Percentiles rank a stretch among this genome's conserved stretches.
Conservation (phyloP, 2,888 invertebrate genomes). For the Stenurella melanura region DNA sequence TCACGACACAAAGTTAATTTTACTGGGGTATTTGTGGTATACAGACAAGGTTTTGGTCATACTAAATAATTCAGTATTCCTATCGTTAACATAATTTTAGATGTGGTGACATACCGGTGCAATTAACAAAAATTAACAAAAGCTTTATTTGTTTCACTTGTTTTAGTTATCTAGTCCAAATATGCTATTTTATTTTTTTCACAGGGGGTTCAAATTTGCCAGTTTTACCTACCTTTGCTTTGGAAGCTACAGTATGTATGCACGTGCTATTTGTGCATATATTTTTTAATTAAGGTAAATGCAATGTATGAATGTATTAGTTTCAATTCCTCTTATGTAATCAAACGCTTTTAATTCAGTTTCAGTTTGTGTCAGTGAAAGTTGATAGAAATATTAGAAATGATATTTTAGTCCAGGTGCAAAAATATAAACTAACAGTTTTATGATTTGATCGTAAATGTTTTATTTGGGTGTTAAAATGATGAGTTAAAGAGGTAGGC, state of each 20-base stretch:
- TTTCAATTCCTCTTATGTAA: background rate
- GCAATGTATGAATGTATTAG: background rate
- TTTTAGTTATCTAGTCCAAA: background rate
- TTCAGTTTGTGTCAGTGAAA: background rate
- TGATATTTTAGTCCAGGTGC: too few species aligned
- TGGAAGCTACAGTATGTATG: constrained; percentile 27
- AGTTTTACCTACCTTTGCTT: constrained; percentile 10
- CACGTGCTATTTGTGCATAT: background rate
- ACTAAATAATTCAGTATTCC: too few species aligned
- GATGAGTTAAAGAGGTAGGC: too few species aligned
- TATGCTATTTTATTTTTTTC: constrained; percentile 15
- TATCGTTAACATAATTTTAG: too few species aligned
- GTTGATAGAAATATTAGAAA: background rate
- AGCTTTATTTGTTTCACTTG: background rate
- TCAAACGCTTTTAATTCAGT: background rate
- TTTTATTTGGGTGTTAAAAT: too few species aligned
- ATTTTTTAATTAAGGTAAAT: background rate
- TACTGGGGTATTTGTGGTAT: too few species aligned
- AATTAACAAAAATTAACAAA: background rate
- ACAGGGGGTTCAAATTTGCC: constrained; percentile 26
- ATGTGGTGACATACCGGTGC: background rate
- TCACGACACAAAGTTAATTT: too few species aligned
- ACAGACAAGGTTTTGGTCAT: too few species aligned
- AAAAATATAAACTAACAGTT: too few species aligned
- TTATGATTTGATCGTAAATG: too few species aligned